These are phyloP conservation scores for Phalera bucephala DNA, from an alignment of 2,888 invertebrate species.

Conservation along the genomic window DNA sequence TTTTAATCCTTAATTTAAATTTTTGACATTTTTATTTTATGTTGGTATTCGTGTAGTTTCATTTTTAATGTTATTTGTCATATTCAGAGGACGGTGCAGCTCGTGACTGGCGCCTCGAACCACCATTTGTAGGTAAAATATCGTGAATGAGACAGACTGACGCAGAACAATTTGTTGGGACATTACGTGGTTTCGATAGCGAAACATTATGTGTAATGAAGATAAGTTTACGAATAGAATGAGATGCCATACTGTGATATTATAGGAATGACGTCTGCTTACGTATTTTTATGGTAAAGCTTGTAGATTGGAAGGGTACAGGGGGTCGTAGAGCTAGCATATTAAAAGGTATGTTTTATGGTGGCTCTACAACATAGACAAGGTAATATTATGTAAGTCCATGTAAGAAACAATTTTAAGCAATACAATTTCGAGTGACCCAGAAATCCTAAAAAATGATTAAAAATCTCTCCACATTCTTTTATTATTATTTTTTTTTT, in stretches of 20 bases:
- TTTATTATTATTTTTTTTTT: no score
- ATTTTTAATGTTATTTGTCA: conserved; percentile 83
- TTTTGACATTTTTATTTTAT: conserved; percentile 84
- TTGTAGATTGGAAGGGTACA: no score
- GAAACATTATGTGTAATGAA: conserved; percentile 22
- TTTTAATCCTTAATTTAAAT: conserved; percentile 84
- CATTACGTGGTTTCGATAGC: conserved; percentile 24
- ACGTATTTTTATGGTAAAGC: conserved; percentile 3
- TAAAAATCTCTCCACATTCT: no score
- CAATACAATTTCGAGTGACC: no score
- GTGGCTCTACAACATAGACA: no score
- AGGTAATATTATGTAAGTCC: no score
- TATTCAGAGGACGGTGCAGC: conserved; percentile 69
- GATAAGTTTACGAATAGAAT: conserved; percentile 20
- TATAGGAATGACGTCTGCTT: background rate
- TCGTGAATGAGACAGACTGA: conserved; percentile 41
- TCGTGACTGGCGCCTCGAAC: conserved; percentile 70
- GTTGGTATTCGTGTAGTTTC: conserved; percentile 82
- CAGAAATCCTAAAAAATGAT: no score
- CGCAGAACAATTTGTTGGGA: conserved; percentile 28
- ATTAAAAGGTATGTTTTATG: no score
- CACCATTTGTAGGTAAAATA: conserved; percentile 53
- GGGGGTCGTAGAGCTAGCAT: no score
- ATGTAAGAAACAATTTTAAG: no score
- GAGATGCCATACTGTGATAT: conserved; percentile 3